Conservation (phyloP, 2,797 vertebrate genomes). For the Remorina albescens region DNA sequence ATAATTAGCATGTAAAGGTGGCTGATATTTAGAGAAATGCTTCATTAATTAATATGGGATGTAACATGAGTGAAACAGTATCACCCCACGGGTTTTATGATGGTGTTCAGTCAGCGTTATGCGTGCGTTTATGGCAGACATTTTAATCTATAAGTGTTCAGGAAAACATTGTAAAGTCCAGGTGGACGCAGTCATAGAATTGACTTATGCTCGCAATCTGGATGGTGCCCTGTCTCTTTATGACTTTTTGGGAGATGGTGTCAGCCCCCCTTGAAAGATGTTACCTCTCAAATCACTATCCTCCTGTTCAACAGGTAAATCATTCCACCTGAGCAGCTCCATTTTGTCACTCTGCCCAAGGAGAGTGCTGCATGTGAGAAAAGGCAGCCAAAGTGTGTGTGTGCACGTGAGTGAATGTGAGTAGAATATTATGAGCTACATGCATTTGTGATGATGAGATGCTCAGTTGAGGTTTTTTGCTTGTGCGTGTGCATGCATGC, state of each 20-base stretch:
- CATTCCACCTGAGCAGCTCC: slow-evolving; percentile 69
- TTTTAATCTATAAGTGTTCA: slow-evolving; percentile 47
- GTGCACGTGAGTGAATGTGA: slow-evolving; percentile 21
- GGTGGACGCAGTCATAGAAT: slow-evolving; percentile 46
- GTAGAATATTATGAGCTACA: slow-evolving; percentile 24
- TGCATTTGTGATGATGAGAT: slow-evolving; percentile 29
- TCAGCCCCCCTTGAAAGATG: slow-evolving; percentile 67
- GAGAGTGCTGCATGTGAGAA: slow-evolving; percentile 37
- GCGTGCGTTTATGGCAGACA: slow-evolving; percentile 51
- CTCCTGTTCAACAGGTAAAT: slow-evolving; percentile 74
- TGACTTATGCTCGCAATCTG: slow-evolving; percentile 65
- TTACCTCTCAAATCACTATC: slow-evolving; percentile 58
- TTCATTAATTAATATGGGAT: slow-evolving; percentile 25
- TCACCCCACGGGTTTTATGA: slow-evolving; percentile 1
- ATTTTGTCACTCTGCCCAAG: slow-evolving; percentile 56
- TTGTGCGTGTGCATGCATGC: slow-evolving; percentile 48
- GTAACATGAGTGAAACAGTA: not conserved
- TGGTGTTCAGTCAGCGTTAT: slow-evolving; percentile 13
- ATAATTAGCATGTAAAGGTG: not conserved
- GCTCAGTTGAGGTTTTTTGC: slow-evolving; percentile 37
- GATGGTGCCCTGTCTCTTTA: slow-evolving; percentile 59
- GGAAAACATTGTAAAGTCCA: slow-evolving; percentile 45
- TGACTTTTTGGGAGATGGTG: slow-evolving; percentile 66
- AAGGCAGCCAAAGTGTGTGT: slow-evolving; percentile 15
- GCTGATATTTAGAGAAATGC: slow-evolving; percentile 13